phyloP scores from a whole-genome alignment of 2,797 vertebrate species.

The Tamandua tetradactyla region DNA sequence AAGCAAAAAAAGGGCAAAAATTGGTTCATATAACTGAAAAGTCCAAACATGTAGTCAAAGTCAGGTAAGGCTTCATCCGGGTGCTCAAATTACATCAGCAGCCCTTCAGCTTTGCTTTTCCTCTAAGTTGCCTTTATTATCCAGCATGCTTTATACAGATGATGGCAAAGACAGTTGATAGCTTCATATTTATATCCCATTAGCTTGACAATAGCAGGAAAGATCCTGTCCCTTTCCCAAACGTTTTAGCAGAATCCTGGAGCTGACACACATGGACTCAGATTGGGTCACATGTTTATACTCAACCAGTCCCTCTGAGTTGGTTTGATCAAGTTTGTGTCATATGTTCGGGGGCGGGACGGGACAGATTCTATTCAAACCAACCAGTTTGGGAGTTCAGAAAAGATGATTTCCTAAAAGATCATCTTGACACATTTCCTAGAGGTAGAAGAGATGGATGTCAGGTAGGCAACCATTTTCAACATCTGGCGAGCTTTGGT shows the following conservation, averaged over 20 bases:
- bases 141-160: not conserved
- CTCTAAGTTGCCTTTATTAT: slow-evolving; percentile 1
- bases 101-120: not conserved
- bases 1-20: not conserved
- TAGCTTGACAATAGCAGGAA: slow-evolving; percentile 5
- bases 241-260: not conserved
- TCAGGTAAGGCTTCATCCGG: not conserved
- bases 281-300: not conserved
- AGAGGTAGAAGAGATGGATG: not conserved
- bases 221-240: not conserved
- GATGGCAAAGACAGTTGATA: not conserved
- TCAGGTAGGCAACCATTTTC: slow-evolving; percentile 55
- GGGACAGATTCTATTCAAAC: not conserved
- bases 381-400: not conserved
- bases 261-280: not conserved
- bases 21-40: not conserved
- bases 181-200: not conserved
- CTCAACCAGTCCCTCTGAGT: not conserved
- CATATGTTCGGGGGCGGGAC: not conserved
- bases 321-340: not conserved
- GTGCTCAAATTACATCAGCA: slow-evolving; percentile 32
- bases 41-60: not conserved
- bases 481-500: slow-evolving; percentile 44
- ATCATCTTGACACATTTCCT: not conserved
- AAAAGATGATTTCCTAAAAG: slow-evolving; percentile 11